Evolutionary conservation across 2,113 vertebrate species (phyloP), one percentile per base, ranked within the genome.

Genomic region (Meriones unguiculatus): DNA sequence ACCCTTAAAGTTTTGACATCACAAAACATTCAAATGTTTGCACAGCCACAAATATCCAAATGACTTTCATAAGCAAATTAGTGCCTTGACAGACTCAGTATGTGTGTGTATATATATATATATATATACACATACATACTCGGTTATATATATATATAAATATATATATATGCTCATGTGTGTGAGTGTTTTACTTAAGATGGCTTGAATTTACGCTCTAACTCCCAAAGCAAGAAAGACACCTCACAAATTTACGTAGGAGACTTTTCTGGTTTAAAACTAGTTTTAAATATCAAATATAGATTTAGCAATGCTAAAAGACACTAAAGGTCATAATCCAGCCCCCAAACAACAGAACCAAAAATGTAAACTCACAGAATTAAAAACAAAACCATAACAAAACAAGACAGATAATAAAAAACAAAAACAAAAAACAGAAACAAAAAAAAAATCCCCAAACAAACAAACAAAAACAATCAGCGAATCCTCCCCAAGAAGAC

Each of bases 401-500:
- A 41, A 41, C 41, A 41, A 41, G 41, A 41, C 41, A 41, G 4
- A 41, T 3, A 41, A 41, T 41, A 41, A 41, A 41, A 41, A n/a
- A n/a, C n/a, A n/a, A n/a, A n/a, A n/a, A n/a, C n/a, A n/a, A n/a
- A n/a, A n/a, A 41, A 41, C 2, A 2, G 4, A 41, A 41, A 41
- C 41, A 41, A 41, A 41, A 41, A 41, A 41, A 41, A 41, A 41
- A 41, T 3, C 41, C 41, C 41, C 41, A 41, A 41, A 41, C 41
- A 41, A 41, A 41, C 41, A 41, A 41, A 41, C 41, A 28, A 67
- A 18, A 57, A 22, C 32, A 86, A 69, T 30, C 30, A 90, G 91
- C 65, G 77, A 86, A 93, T 81, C 30, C 82, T 90, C 89, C 85
- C 91, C 91, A 96, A 97, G 96, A 96, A 97, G 97, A 95, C 67